phyloP scores from a whole-genome alignment of 2,113 vertebrate species.

The Oceanites oceanicus region DNA sequence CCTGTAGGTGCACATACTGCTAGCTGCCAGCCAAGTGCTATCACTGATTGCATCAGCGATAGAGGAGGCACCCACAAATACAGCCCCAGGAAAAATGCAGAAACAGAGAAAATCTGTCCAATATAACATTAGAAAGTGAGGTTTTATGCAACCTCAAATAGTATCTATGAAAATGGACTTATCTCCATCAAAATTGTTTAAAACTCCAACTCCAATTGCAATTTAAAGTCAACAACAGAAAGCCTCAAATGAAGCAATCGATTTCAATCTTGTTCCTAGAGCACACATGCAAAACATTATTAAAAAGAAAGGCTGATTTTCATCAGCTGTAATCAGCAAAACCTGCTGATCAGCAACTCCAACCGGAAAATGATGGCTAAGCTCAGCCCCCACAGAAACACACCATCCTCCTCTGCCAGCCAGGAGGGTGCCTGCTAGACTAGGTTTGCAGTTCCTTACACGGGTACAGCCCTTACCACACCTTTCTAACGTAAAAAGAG shows the following conservation, averaged over 20 bases:
- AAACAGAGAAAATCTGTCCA: not conserved
- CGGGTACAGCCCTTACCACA: rapidly evolving
- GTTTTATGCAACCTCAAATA: not conserved
- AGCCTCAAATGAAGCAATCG: not conserved
- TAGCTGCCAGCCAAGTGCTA: not conserved
- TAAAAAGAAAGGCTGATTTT: not conserved
- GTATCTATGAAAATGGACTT: rapidly evolving
- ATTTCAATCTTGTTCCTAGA: constrained; percentile 14
- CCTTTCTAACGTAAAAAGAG: rapidly evolving
- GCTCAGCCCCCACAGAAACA: not conserved
- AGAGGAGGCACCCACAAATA: not conserved
- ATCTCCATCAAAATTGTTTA: not conserved
- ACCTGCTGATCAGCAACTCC: not conserved
- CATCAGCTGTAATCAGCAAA: not conserved
- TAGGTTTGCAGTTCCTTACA: not conserved
- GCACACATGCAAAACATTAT: not conserved
- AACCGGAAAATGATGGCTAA: rapidly evolving
- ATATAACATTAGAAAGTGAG: not conserved
- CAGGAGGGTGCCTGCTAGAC: not conserved
- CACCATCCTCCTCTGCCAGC: not conserved
- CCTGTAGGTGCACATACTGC: not conserved
- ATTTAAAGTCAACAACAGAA: not conserved
- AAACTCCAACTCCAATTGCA: not conserved
- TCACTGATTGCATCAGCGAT: not conserved
- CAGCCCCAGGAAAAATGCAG: not conserved